These are phyloP conservation scores for Suillia variegata DNA, from an alignment of 2,888 invertebrate species.

Conservation along the genomic window DNA sequence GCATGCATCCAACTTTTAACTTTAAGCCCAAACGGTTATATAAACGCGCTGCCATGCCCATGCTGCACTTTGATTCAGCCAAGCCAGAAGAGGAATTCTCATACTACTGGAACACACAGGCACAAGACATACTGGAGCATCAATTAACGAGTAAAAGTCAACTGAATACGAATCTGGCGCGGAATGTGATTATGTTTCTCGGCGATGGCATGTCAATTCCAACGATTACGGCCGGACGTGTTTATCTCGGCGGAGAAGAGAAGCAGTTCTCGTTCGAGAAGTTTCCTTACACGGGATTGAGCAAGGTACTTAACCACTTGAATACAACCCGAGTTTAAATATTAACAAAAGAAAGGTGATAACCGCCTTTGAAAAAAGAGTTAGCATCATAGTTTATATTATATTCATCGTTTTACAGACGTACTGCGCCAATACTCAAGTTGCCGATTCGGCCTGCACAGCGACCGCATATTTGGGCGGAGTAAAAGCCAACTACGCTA, in stretches of 20 bases:
- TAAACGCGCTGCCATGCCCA: slow-evolving; percentile 56
- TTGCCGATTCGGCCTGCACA: slow-evolving; percentile 84
- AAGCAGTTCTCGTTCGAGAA: slow-evolving; percentile 74
- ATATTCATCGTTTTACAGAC: slow-evolving; percentile 69
- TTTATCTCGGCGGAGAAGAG: slow-evolving; percentile 80
- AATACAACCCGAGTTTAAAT: too few species aligned
- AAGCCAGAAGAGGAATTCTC: slow-evolving; percentile 48
- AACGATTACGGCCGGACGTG: slow-evolving; percentile 79
- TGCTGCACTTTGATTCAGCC: slow-evolving; percentile 45
- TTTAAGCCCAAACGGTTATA: slow-evolving; percentile 22
- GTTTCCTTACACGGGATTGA: slow-evolving; percentile 76
- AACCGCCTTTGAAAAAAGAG: too few species aligned
- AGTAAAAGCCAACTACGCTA: slow-evolving; percentile 78
- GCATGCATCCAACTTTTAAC: slow-evolving; percentile 53
- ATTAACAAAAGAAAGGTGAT: too few species aligned
- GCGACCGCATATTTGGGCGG: slow-evolving; percentile 82
- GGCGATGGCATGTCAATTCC: slow-evolving; percentile 89
- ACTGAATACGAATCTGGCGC: slow-evolving; percentile 59
- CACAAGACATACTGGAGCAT: slow-evolving; percentile 58
- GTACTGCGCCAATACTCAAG: slow-evolving; percentile 78
- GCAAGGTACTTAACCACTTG: slow-evolving; percentile 67
- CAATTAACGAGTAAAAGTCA: slow-evolving; percentile 52
- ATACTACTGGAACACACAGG: slow-evolving; percentile 63
- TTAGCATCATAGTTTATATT: background rate
- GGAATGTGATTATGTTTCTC: slow-evolving; percentile 73